phyloP scores from a whole-genome alignment of 92 coral and sea anemone species.

The Micromussa lordhowensis region DNA sequence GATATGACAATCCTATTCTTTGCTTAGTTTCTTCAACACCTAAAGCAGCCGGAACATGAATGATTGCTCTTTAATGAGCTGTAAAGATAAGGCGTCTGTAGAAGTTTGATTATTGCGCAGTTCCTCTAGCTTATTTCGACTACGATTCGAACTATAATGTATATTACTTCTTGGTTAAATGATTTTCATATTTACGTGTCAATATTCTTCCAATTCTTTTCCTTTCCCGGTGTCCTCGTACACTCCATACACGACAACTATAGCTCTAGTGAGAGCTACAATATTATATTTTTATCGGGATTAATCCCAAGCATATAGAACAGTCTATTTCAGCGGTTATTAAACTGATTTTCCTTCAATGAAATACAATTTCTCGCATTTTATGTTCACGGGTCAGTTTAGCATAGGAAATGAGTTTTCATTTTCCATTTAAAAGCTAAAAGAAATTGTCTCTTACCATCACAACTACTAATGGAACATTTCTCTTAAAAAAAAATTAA shows the following conservation, averaged over 20 bases:
- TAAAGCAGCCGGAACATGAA: background rate
- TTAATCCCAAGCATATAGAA: too few species aligned
- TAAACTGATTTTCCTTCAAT: background rate
- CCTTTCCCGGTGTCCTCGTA: background rate
- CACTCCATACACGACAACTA: too few species aligned
- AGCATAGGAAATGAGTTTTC: background rate
- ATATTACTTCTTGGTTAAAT: background rate
- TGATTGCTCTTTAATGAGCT: background rate
- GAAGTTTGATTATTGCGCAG: background rate
- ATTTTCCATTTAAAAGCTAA: background rate
- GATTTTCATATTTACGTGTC: background rate
- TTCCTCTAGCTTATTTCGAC: background rate
- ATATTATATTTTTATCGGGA: too few species aligned
- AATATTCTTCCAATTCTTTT: background rate
- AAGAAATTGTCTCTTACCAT: background rate
- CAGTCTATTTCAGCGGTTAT: background rate
- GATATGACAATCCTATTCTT: background rate
- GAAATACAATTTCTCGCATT: background rate
- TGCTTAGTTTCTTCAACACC: background rate
- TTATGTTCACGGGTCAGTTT: background rate
- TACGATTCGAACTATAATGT: background rate
- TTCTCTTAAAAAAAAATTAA: background rate
- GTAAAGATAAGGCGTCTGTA: background rate
- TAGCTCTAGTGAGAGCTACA: too few species aligned
- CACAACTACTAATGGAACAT: background rate